Evolutionary conservation across 2,113 vertebrate species (phyloP).

Genomic region (Neopipo cinnamomea): DNA sequence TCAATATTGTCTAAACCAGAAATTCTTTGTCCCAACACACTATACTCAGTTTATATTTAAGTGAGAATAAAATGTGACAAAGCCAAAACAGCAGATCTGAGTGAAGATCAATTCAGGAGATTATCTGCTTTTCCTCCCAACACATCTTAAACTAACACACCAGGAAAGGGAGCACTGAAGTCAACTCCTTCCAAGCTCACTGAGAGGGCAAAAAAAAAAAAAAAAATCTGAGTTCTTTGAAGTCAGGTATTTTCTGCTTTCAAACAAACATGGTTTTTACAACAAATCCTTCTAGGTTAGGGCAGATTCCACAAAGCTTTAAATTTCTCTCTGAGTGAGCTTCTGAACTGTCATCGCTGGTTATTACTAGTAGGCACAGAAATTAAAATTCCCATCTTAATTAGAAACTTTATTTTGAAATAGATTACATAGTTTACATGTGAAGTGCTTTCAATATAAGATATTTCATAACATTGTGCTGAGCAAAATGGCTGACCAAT

Average conservation of each 20-base stretch:
- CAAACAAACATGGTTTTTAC: background rate
- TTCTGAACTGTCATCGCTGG: background rate
- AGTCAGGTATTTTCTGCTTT: background rate
- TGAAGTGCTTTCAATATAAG: slow-evolving; percentile 29
- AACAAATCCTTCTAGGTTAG: background rate
- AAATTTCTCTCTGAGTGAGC: background rate
- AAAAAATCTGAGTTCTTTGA: background rate
- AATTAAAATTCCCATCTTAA: slow-evolving; percentile 63
- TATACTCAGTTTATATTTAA: background rate
- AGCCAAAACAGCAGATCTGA: background rate
- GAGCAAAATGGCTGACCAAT: slow-evolving; percentile 3
- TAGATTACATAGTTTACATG: slow-evolving; percentile 56
- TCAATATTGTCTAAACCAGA: background rate
- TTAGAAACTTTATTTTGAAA: slow-evolving; percentile 68
- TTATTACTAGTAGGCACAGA: slow-evolving; percentile 56
- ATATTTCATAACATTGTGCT: slow-evolving; percentile 29
- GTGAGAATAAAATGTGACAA: background rate
- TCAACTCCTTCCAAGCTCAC: background rate
- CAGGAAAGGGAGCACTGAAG: background rate
- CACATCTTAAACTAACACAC: background rate
- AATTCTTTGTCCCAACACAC: background rate
- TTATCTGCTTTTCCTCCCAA: background rate
- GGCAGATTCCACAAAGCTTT: background rate
- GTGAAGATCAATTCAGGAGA: background rate
- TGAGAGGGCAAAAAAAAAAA: background rate